Conservation (phyloP, 2,113 vertebrate species). For the Ochotona princeps region DNA sequence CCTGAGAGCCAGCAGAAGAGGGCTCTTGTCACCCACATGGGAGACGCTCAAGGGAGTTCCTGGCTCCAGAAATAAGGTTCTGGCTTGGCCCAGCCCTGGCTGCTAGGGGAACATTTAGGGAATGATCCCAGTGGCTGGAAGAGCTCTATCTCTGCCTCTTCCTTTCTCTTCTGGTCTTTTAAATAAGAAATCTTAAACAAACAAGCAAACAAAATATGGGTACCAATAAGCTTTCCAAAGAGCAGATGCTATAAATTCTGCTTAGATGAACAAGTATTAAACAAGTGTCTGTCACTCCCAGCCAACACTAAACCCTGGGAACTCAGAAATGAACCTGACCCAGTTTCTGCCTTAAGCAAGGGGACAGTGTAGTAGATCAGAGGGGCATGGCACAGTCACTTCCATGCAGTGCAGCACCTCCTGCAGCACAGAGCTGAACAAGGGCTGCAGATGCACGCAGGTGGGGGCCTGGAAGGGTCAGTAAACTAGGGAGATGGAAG, state of each 20-base stretch:
- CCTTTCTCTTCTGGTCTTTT: too few relatives aligned
- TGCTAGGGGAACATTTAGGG: too few relatives aligned
- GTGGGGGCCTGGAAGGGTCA: not conserved
- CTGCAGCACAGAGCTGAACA: not conserved
- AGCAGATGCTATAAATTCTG: not conserved
- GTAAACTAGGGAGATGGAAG: not conserved
- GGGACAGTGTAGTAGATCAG: not conserved
- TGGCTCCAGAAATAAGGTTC: too few relatives aligned
- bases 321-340: not conserved
- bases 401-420: rapidly evolving
- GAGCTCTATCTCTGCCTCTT: too few relatives aligned
- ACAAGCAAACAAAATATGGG: not conserved
- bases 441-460: not conserved
- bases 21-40: too few relatives aligned
- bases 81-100: too few relatives aligned
- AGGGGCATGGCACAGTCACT: not conserved
- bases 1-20: too few relatives aligned
- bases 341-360: not conserved
- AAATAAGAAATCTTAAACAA: too few relatives aligned
- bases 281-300: too few relatives aligned
- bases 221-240: not conserved
- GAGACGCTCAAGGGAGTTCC: too few relatives aligned
- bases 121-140: too few relatives aligned
- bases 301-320: not conserved
- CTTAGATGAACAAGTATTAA: not conserved